Conservation (phyloP, 2,797 vertebrate genomes). For the Cetoscarus ocellatus region DNA sequence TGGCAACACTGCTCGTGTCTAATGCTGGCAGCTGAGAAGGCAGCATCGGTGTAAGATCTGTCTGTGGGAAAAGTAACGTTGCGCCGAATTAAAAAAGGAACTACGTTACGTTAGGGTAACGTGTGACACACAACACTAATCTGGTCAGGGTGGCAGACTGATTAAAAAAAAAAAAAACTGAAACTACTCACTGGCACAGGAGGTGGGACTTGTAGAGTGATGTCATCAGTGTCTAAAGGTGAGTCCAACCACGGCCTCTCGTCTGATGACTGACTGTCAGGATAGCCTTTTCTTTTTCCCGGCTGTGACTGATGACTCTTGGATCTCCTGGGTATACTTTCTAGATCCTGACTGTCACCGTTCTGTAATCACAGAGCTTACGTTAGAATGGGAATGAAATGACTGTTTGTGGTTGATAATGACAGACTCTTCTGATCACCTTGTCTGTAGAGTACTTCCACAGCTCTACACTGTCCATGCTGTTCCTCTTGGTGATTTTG, state of each 20-base stretch:
- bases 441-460: constrained; percentile 91
- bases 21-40: no score
- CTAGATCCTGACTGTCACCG: constrained; percentile 87
- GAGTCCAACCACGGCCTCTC: constrained; percentile 85
- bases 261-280: constrained; percentile 82
- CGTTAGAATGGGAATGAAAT: constrained; percentile 3
- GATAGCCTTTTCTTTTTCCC: constrained; percentile 83
- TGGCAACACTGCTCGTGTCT: no score
- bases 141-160: neutral
- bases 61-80: no score
- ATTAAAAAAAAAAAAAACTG: constrained; percentile 2
- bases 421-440: constrained; percentile 76
- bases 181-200: constrained; percentile 83
- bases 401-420: neutral
- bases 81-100: no score
- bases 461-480: constrained; percentile 92
- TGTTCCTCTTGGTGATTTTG: constrained; percentile 91
- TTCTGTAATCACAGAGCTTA: constrained; percentile 81
- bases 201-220: constrained; percentile 87
- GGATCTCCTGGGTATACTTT: constrained; percentile 82
- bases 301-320: constrained; percentile 84
- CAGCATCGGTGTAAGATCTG: no score
- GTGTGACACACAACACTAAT: no score
- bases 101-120: no score
- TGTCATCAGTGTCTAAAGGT: constrained; percentile 87